Percentiles rank a stretch among this genome's conserved stretches.
Conservation (phyloP, 1,140 invertebrate species). For the Drosophila kohkoa region DNA sequence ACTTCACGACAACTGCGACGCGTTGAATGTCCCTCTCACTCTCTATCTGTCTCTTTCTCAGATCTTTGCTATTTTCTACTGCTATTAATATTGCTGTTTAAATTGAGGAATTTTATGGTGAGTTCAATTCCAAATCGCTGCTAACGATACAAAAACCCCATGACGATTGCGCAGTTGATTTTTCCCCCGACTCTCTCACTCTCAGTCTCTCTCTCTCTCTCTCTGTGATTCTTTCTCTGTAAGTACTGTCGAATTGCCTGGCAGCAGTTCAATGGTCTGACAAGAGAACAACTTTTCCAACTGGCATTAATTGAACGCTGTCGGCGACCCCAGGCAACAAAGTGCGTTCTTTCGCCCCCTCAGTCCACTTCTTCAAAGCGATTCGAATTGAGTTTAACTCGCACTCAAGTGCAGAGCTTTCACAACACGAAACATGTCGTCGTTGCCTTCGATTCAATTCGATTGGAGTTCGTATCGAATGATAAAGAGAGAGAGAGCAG, state of each 20-base stretch:
- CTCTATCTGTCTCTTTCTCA: not conserved
- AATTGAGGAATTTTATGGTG: constrained; percentile 9
- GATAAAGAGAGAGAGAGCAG: not conserved
- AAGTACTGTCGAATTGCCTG: not conserved
- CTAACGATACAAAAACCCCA: constrained; percentile 27
- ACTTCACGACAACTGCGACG: not conserved
- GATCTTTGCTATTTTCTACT: not conserved
- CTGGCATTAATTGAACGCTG: constrained; percentile 43
- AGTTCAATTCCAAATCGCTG: constrained; percentile 49
- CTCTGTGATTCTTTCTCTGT: not conserved
- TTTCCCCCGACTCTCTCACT: not conserved
- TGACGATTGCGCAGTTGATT: constrained; percentile 14
- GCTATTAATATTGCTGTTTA: not conserved
- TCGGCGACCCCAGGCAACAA: constrained; percentile 27
- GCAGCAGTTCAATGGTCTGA: constrained; percentile 24
- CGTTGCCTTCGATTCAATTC: not conserved
- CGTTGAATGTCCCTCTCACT: not conserved
- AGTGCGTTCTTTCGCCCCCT: constrained; percentile 18
- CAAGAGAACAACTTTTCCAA: constrained; percentile 32
- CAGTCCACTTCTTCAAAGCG: not conserved
- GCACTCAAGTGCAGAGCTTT: constrained; percentile 27
- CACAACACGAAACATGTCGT: constrained; percentile 40
- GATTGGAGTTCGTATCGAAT: constrained; percentile 4
- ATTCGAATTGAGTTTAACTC: constrained; percentile 21
- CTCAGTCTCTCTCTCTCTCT: not conserved